phyloP scores from a whole-genome alignment of 2,113 vertebrate species.

The Phainopepla nitens region DNA sequence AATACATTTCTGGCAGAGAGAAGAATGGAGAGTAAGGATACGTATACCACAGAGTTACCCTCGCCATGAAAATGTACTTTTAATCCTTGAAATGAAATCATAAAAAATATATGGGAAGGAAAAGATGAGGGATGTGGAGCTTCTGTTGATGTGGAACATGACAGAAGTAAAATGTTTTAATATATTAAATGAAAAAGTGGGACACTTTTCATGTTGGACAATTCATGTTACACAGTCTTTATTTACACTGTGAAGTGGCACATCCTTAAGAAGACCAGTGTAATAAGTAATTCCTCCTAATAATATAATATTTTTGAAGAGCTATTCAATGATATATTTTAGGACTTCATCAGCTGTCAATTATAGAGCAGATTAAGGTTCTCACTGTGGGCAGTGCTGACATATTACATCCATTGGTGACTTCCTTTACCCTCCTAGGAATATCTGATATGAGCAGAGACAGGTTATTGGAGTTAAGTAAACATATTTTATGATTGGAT shows the following conservation, averaged over 20 bases:
- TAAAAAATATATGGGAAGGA: not conserved
- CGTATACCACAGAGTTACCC: not conserved
- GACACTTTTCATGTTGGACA: not conserved
- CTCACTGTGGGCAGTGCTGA: not conserved
- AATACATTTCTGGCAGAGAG: not conserved
- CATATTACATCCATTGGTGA: not conserved
- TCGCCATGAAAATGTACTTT: not conserved
- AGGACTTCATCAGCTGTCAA: not conserved
- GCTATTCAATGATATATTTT: not conserved
- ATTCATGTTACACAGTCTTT: not conserved
- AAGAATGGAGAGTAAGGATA: not conserved
- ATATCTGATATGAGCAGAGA: not conserved
- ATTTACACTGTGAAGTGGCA: not conserved
- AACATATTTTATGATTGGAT: not conserved
- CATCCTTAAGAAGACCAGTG: not conserved
- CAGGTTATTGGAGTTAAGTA: not conserved
- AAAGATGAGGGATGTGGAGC: not conserved
- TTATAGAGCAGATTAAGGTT: not conserved
- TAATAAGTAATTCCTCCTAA: not conserved
- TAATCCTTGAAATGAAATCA: not conserved
- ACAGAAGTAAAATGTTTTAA: not conserved
- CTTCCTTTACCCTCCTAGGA: not conserved
- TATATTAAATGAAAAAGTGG: not conserved
- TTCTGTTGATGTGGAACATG: not conserved
- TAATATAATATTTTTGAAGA: not conserved